Evolutionary conservation across 2,797 vertebrate genomes (phyloP), one percentile per base, ranked within the genome.

Genomic region (Sebastiscus tertius): DNA sequence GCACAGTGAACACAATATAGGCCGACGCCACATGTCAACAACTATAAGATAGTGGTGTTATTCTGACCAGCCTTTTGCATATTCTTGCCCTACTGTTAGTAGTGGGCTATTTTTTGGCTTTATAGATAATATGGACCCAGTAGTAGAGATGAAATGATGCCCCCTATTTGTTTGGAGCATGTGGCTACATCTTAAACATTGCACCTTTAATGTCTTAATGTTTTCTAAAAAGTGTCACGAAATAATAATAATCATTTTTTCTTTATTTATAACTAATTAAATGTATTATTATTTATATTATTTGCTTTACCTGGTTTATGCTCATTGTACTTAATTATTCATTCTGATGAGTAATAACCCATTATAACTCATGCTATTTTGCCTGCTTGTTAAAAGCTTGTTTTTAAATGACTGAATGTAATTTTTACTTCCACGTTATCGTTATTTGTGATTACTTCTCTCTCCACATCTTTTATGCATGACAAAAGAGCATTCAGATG

Each of bases 401-500:
- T 66, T 34, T 77, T 22, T 12, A 14, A 39, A 61, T 46, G 18
- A n/a, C 5, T 42, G 13, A 33, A 33, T 33, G 16, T 46, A 18
- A 54, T 56, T 52, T 60, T 56, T 77, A 14, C 22, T 72, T 20
- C 8, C 11, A 4, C 4, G 6, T 18, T 39, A 14, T 20, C 5
- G 10, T 56, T 67, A 69, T 64, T 36, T 72, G 14, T 31, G 16
- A 33, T 77, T 5, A 20, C 33, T 72, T 52, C 31, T 66, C n/a
- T 59, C 54, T 34, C 24, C 11, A 42, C 33, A 27, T 71, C 34
- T n/a, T 80, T 75, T 33, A 29, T 39, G 39, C 20, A 14, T 52
- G 52, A 49, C 31, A n/a, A 73, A 80, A 36, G 4, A 24, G 34
- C 79, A 58, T 62, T 86, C 42, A 58, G 49, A 79, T 27, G 62